Evolutionary conservation across 2,888 invertebrate species (phyloP).

Genomic region (Microchrysa polita): DNA sequence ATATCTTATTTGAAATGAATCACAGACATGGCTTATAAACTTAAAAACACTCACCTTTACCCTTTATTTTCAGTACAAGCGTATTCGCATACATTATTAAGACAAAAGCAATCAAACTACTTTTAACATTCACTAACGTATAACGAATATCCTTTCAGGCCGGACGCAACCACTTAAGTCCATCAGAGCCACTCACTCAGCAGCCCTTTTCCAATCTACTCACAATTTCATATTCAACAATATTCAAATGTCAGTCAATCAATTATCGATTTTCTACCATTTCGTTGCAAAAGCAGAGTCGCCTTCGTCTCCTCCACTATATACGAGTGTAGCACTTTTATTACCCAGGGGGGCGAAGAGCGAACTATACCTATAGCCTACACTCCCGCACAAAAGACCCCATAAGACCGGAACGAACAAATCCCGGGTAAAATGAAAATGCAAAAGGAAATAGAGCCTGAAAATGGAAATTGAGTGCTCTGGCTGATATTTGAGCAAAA

Average conservation of each 20-base stretch:
- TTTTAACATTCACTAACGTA: neutral
- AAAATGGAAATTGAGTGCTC: slow-evolving; percentile 37
- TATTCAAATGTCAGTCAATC: slow-evolving; percentile 50
- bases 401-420: no score
- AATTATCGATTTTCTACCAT: slow-evolving; percentile 48
- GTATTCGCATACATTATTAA: no score
- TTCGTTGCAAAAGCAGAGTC: neutral
- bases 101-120: slow-evolving; percentile 16
- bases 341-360: no score
- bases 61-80: no score
- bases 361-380: no score
- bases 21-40: no score
- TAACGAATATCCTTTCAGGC: neutral
- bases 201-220: neutral
- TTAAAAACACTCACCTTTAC: no score
- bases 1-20: no score
- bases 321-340: no score
- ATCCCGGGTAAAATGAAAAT: slow-evolving; percentile 31
- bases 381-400: no score
- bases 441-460: slow-evolving; percentile 41
- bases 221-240: slow-evolving; percentile 3
- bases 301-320: no score
- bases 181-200: slow-evolving; percentile 11
- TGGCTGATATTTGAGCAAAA: slow-evolving; percentile 33
- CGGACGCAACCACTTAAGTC: neutral